These are phyloP conservation scores for Peromyscus eremicus DNA, from an alignment of 2,797 vertebrate genomes.

Conservation along the genomic window DNA sequence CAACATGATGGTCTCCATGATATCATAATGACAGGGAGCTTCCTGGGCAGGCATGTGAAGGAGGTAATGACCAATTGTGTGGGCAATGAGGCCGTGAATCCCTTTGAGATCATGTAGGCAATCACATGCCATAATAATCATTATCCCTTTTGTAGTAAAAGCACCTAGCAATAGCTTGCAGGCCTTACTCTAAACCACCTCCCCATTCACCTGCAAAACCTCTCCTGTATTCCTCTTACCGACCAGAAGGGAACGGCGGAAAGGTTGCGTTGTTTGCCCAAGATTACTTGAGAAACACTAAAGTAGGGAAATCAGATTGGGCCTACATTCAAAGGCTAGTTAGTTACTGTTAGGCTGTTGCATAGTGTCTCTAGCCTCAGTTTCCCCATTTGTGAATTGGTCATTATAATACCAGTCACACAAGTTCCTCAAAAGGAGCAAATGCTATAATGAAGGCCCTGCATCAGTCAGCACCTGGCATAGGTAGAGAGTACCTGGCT, in stretches of 20 bases:
- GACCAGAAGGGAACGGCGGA: neutral
- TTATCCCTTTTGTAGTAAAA: neutral
- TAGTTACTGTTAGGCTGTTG: neutral
- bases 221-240: neutral
- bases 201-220: neutral
- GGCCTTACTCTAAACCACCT: neutral
- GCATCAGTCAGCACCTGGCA: neutral
- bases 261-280: neutral
- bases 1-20: neutral
- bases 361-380: neutral
- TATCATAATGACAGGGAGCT: neutral
- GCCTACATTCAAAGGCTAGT: neutral
- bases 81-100: neutral
- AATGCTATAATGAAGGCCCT: neutral
- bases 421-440: neutral
- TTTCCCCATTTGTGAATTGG: neutral
- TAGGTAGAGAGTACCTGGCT: neutral
- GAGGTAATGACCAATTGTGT: neutral
- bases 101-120: neutral
- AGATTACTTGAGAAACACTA: slow-evolving; percentile 12
- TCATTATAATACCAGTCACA: neutral
- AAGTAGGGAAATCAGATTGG: neutral
- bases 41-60: neutral
- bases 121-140: neutral
- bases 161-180: neutral